A percentile compares a stretch with the other conserved stretches of the same genome.
Conservation (phyloP, 2,888 invertebrate genomes). For the Chymomyza fuscimana region DNA sequence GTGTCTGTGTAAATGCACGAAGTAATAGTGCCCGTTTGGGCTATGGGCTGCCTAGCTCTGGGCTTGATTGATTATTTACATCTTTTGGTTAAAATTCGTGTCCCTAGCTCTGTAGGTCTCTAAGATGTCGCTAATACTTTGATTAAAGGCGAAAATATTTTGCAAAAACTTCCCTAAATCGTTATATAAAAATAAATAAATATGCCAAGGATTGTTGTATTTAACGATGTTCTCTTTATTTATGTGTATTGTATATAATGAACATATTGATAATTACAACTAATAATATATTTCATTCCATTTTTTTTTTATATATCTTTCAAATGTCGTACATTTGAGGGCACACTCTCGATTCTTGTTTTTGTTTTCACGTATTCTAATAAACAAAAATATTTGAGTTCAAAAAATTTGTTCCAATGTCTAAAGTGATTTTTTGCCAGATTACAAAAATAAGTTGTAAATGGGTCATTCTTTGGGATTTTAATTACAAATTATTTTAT, state of each 20-base stretch:
- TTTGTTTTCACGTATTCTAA: background rate
- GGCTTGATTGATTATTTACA: no score
- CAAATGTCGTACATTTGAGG: background rate
- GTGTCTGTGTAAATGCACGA: no score
- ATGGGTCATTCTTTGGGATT: background rate
- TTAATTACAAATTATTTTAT: background rate
- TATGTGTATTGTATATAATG: slow-evolving; percentile 62
- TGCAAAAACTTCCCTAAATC: no score
- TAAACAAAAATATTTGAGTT: background rate
- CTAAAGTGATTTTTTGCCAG: background rate
- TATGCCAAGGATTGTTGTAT: slow-evolving; percentile 11
- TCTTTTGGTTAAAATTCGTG: no score
- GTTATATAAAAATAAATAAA: no score
- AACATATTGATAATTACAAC: slow-evolving; percentile 63
- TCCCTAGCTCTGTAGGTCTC: no score
- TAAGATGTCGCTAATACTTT: no score
- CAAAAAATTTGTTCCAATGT: background rate
- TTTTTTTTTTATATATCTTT: slow-evolving; percentile 9
- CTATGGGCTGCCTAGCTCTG: no score
- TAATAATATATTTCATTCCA: slow-evolving; percentile 45
- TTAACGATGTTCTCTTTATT: slow-evolving; percentile 71
- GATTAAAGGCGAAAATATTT: no score
- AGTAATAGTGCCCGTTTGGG: no score
- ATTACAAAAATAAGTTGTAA: background rate
- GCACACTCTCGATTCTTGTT: background rate